Evolutionary conservation across 2,888 invertebrate species (phyloP), one percentile per base, ranked within the genome.

Genomic region (Eupithecia subumbrata): DNA sequence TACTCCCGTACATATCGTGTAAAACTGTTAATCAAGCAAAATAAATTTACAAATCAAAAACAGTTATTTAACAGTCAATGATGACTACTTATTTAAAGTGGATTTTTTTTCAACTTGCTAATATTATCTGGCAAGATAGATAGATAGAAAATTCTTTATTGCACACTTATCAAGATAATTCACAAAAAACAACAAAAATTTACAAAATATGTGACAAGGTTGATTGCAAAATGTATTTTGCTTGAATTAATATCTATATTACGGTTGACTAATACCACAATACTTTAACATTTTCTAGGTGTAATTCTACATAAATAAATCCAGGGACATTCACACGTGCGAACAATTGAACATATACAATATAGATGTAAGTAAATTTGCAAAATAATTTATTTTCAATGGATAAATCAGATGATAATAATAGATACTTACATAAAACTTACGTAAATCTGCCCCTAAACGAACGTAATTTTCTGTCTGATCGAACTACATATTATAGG

Each of bases 221-320:
- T 30, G 5, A 30, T 7, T 16, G 11, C 4, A 45, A 60, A 4
- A 56, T 25, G 11, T 70, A 56, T 68, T 76, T 78, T 74, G 76
- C 78, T 79, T 80, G 79, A 78, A 80, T 67, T 78, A 75, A 80
- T 77, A 14, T 70, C 78, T 80, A 79, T 40, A 79, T 78, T 56
- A 77, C 73, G 77, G 77, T 75, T 81, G 81, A 81, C 81, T 79
- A 79, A 78, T 74, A 78, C 81, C 79, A 78, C 78, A 77, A 69
- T 75, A 73, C 69, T 76, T 68, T 68, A 48, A 69, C 56, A 75
- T 75, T 72, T 68, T 67, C 73, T 75, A 75, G 71, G 72, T 77
- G 60, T 72, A 77, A 66, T 40, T 67, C 34, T 67, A 72, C 64
- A 69, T 74, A 72, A 76, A 72, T 73, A 73, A 40, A 73, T 70